These are phyloP conservation scores for Habropoda laboriosa DNA, from an alignment of 1,140 invertebrate genomes.

Conservation along the genomic window DNA sequence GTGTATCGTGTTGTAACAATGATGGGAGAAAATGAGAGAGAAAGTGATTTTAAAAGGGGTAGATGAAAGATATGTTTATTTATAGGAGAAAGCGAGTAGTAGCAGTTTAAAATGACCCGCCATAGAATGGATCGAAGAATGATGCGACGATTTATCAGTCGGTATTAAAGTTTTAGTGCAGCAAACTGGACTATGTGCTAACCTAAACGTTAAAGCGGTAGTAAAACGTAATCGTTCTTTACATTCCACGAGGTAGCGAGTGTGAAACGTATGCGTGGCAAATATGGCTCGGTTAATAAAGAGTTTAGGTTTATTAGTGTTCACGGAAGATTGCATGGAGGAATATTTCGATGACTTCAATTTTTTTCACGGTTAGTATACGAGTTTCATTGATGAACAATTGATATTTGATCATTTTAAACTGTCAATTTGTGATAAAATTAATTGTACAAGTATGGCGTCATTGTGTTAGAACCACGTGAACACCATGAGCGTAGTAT, in stretches of 20 bases:
- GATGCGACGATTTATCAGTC: neutral
- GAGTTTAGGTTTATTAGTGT: constrained; percentile 81
- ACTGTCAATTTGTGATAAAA: neutral
- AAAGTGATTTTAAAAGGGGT: too few relatives aligned
- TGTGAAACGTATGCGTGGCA: neutral
- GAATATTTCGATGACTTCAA: constrained; percentile 89
- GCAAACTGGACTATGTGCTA: neutral
- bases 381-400: constrained; percentile 38
- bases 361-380: constrained; percentile 87
- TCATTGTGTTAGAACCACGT: neutral
- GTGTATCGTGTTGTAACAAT: too few relatives aligned
- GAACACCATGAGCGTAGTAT: neutral
- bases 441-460: neutral
- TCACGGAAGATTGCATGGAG: constrained; percentile 87
- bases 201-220: neutral
- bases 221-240: neutral
- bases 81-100: neutral
- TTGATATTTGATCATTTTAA: neutral
- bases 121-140: neutral
- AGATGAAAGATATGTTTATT: neutral
- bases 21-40: too few relatives aligned
- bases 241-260: neutral
- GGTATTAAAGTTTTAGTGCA: neutral
- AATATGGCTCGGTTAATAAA: constrained; percentile 36
- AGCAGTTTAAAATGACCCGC: constrained; percentile 2